Percentiles rank a stretch among this genome's conserved stretches.
Conservation (phyloP, 2,797 vertebrate species). For the Picus viridis region DNA sequence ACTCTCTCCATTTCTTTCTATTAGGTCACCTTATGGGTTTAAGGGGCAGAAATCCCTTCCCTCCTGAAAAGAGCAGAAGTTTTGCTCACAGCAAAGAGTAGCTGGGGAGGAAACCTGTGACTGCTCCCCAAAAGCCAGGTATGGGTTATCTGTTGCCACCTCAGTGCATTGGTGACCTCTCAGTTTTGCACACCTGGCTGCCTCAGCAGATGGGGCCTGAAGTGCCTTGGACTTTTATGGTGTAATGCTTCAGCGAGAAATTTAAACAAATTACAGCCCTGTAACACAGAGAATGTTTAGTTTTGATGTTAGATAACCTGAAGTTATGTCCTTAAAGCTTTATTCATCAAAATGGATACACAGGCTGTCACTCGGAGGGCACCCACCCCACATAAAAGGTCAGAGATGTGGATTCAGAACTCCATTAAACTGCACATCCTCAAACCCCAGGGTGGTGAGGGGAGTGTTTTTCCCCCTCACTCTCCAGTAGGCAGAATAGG, state of each 20-base stretch:
- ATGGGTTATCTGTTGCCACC: background rate
- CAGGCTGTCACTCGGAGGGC: background rate
- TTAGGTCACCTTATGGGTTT: background rate
- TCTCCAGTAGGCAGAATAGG: background rate
- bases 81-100: background rate
- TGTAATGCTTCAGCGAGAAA: background rate
- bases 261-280: background rate
- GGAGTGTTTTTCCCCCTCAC: background rate
- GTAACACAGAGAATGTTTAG: background rate
- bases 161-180: background rate
- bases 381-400: background rate
- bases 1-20: background rate
- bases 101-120: accelerated
- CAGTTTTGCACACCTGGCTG: background rate
- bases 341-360: background rate
- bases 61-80: background rate
- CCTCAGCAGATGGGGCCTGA: background rate
- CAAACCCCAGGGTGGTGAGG: accelerated
- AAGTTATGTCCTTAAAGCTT: background rate
- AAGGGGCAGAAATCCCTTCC: background rate
- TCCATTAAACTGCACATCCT: background rate
- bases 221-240: background rate
- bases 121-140: background rate
- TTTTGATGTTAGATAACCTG: background rate
- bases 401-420: background rate